Evolutionary conservation across 2,797 vertebrate species (phyloP).

Genomic region (Sebastes minor): DNA sequence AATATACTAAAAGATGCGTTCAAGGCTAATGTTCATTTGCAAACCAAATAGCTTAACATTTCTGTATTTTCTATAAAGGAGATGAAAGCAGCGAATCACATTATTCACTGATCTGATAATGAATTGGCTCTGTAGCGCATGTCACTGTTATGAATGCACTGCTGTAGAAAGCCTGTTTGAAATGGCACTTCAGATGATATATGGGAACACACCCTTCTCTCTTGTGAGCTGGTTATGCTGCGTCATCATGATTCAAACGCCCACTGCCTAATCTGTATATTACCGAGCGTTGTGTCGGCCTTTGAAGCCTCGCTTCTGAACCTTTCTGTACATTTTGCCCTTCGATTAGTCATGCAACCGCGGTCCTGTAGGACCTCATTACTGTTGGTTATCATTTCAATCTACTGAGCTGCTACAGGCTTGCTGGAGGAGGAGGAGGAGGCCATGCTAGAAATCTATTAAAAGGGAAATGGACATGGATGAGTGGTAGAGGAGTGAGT

Average conservation of each 20-base stretch:
- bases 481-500: conserved; percentile 50
- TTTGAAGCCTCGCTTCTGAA: conserved; percentile 37
- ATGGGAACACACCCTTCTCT: not conserved
- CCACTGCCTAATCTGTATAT: conserved; percentile 44
- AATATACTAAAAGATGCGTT: conserved; percentile 2
- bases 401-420: conserved; percentile 60
- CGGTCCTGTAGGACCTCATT: conserved; percentile 79
- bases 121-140: conserved; percentile 10
- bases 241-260: conserved; percentile 22
- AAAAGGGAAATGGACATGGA: conserved; percentile 67
- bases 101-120: conserved; percentile 28
- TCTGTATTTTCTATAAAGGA: conserved; percentile 3
- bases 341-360: conserved; percentile 70
- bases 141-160: conserved; percentile 15
- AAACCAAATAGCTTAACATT: conserved; percentile 9
- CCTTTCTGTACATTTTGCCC: conserved; percentile 57
- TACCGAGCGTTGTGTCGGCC: conserved; percentile 2
- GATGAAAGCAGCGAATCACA: conserved; percentile 29
- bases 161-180: conserved; percentile 28
- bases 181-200: conserved; percentile 30
- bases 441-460: conserved; percentile 69
- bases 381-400: conserved; percentile 75
- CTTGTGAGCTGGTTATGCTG: conserved; percentile 9
- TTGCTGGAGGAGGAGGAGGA: conserved; percentile 36
- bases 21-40: conserved; percentile 20